These are phyloP conservation scores for Pyrochroa serraticornis DNA, from an alignment of 2,888 invertebrate species.

Conservation along the genomic window DNA sequence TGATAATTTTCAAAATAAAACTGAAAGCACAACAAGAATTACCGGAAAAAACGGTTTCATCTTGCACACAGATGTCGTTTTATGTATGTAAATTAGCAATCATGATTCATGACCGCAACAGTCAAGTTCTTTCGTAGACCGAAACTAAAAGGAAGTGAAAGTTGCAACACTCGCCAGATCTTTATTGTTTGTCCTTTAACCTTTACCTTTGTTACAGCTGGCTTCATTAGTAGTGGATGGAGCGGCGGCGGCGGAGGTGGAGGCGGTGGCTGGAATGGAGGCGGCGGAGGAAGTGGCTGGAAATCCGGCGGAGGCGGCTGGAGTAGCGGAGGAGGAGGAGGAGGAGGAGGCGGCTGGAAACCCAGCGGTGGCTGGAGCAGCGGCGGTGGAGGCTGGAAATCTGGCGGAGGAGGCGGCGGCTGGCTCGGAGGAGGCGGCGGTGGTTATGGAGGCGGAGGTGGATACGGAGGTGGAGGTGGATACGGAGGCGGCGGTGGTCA, in stretches of 20 bases:
- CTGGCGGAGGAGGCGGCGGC: slow-evolving; percentile 25
- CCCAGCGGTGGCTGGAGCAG: slow-evolving; percentile 3
- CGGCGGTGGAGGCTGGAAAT: slow-evolving; percentile 28
- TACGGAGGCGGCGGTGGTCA: slow-evolving; percentile 19
- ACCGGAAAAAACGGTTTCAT: not conserved
- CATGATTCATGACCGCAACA: not conserved
- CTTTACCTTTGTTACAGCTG: slow-evolving; percentile 23
- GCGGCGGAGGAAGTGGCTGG: slow-evolving; percentile 25
- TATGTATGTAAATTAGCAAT: too few relatives aligned
- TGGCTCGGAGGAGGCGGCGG: slow-evolving; percentile 6
- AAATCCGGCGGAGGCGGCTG: slow-evolving; percentile 29
- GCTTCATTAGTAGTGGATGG: slow-evolving; percentile 28
- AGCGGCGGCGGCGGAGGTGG: slow-evolving; percentile 29
- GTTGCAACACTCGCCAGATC: slow-evolving; percentile 7
- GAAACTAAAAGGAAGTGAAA: slow-evolving; percentile 3
- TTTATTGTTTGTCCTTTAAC: slow-evolving; percentile 4
- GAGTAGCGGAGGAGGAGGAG: slow-evolving; percentile 4
- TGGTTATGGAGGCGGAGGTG: slow-evolving; percentile 12
- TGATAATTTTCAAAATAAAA: not conserved
- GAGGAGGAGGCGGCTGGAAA: slow-evolving; percentile 14
- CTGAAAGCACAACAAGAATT: not conserved
- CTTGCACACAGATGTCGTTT: not conserved
- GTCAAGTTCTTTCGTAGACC: not conserved
- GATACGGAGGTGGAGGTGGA: slow-evolving; percentile 29
- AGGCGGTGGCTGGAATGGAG: not conserved